A percentile compares a stretch with the other conserved stretches of the same genome.
Evolutionary conservation across 2,888 invertebrate genomes (phyloP).

Genomic region (Harpagoxenus sublaevis): DNA sequence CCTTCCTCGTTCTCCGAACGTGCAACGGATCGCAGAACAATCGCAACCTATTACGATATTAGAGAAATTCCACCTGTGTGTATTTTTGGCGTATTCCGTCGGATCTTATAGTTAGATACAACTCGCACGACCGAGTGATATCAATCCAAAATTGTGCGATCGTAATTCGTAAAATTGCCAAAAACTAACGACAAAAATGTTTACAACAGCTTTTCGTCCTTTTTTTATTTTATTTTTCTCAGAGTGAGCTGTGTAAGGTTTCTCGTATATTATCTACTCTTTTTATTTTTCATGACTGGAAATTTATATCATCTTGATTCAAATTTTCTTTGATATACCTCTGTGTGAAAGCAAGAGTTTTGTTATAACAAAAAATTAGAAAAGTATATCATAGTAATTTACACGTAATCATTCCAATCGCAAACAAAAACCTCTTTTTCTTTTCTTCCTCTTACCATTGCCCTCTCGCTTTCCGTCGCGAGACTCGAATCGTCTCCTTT

Average conservation of each 20-base stretch:
- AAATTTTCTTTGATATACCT: neutral
- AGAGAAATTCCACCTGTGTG: constrained; percentile 64
- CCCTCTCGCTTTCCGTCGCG: neutral
- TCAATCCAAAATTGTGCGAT: constrained; percentile 79
- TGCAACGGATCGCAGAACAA: constrained; percentile 40
- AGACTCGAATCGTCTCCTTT: neutral
- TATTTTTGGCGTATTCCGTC: constrained; percentile 56
- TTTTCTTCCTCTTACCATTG: neutral
- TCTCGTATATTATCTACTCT: neutral
- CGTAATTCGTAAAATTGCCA: constrained; percentile 80
- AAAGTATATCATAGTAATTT: neutral
- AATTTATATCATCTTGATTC: neutral
- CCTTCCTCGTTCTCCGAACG: constrained; percentile 44
- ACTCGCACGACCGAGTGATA: constrained; percentile 56
- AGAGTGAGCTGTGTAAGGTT: neutral
- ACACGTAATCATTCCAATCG: neutral
- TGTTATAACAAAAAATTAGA: neutral
- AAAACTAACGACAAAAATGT: constrained; percentile 79
- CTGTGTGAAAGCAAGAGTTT: neutral
- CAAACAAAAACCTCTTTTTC: constrained; percentile 10
- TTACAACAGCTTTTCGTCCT: constrained; percentile 62
- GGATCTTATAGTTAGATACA: constrained; percentile 56
- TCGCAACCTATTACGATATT: constrained; percentile 28
- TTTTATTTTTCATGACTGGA: neutral
- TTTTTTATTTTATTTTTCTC: constrained; percentile 25